Base-by-base conservation (phyloP, 2,888 invertebrate species). In the Leptura quadrifasciata region DNA sequence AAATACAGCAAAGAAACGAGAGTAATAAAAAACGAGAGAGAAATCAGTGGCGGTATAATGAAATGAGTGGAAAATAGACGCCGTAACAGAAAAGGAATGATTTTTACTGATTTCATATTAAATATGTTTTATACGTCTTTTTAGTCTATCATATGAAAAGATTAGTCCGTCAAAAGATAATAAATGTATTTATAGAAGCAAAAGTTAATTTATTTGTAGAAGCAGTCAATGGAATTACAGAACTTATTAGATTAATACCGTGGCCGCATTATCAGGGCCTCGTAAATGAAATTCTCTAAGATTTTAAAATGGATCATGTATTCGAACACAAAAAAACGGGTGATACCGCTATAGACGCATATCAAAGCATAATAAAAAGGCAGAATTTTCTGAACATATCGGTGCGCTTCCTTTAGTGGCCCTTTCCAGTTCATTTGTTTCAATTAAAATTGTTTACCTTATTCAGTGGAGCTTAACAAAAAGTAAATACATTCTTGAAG, bases 371-470 rank as follows among this genome's bases (percentile, higher is more conserved):
- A 31, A 31, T 60, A 63, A 39, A 39, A 63, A 39, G 31, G 31
- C 31, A 15, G 17, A 60, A 17, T 65, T 65, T 65, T 65, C 52
- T 52, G 1, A 54, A 52, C 24, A 21, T 20, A 47, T 52, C 10
- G 10, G 24, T 47, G 39, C 20, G 5, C 20, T 18, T 31, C 35
- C n/a, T 52, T 52, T 52, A 52, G 52, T 52, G 39, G 5, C 21
- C 52, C 65, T 47, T 65, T 35, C 24, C 65, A 52, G 47, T 65
- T 65, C 52, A 47, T 65, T 65, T 65, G 47, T 47, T 65, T 52
- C 65, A 65, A 65, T 65, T 65, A 65, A 65, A 65, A 65, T 47
- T 65, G 65, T 65, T 39, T 65, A 65, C 52, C 47, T 65, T 65
- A 65, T 52, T 47, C 65, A 65, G 21, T 17, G 47, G 54, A 65